These are phyloP conservation scores for Indri indri DNA, from an alignment of 2,113 vertebrate species.

Conservation along the genomic window DNA sequence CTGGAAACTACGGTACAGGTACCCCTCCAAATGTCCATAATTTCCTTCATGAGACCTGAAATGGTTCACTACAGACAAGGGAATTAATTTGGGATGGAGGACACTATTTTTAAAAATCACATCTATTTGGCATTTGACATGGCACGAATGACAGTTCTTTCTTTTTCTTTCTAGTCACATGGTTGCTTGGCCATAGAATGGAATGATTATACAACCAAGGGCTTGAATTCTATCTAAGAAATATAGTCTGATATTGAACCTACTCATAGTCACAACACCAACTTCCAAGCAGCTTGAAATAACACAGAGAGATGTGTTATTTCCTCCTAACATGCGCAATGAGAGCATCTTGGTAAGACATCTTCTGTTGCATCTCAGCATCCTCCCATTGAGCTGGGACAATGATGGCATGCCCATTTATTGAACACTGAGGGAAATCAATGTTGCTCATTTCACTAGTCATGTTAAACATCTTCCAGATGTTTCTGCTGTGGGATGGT, in stretches of 20 bases:
- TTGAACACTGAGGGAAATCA: not conserved
- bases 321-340: not conserved
- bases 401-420: accelerated
- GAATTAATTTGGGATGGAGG: not conserved
- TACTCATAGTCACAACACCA: not conserved
- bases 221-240: not conserved
- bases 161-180: not conserved
- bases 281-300: not conserved
- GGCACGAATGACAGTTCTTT: not conserved
- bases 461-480: not conserved
- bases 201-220: not conserved
- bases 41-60: conserved; percentile 17
- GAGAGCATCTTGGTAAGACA: not conserved
- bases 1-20: not conserved
- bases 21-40: not conserved
- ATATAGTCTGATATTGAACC: not conserved
- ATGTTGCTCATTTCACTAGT: not conserved
- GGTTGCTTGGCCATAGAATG: not conserved
- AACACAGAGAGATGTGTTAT: not conserved
- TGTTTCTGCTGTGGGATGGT: not conserved
- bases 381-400: not conserved
- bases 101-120: not conserved
- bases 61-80: not conserved
- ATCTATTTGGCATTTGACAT: not conserved
- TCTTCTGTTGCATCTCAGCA: not conserved